Base-by-base conservation (phyloP, 2,888 invertebrate genomes). In the Cerastoderma edule region DNA sequence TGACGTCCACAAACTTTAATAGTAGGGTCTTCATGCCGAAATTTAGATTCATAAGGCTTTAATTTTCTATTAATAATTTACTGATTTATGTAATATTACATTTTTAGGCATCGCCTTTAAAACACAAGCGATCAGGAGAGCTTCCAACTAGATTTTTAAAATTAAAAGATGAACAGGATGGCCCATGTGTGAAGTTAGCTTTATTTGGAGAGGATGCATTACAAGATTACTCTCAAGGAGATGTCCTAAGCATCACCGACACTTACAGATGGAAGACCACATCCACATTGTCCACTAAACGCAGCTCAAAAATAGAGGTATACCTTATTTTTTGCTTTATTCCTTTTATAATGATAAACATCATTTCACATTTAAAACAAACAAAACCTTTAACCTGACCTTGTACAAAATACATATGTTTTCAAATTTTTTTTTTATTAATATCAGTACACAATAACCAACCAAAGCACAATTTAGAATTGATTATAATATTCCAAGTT, bases 151-250 rank as follows among this genome's bases (percentile, higher is more conserved):
- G 39, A 27, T 68, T 68, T 39, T 22, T 68, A 13, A 5, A 33
- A 28, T 13, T 68, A 4, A 33, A 39, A 44, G 68, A 68, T n/a
- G 44, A 35, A 27, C 10, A 24, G 24, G 22, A 2, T 22, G 24
- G 30, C 2, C 56, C 68, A 5, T 22, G 39, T n/a, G 56, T 68
- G 1, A 68, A 68, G 53, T 13, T 68, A 30, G 68, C 68, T 27
- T 28, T 68, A 19, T 68, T 68, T 68, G 68, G 56, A 19, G 57
- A 68, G 4, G 68, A 68, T 39, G 68, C 68, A 19, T 28, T 50
- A 27, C 24, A 19, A 13, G 56, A 54, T 1, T 68, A 68, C 28
- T 22, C 35, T 22, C 19, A 30, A 30, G 68, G 68, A 19, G 68
- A 68, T 44, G 68, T 68, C 27, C 35, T 68, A 28, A 50, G 35